Base-by-base conservation (phyloP, 2,797 vertebrate species). In the Zenarchopterus dispar region DNA sequence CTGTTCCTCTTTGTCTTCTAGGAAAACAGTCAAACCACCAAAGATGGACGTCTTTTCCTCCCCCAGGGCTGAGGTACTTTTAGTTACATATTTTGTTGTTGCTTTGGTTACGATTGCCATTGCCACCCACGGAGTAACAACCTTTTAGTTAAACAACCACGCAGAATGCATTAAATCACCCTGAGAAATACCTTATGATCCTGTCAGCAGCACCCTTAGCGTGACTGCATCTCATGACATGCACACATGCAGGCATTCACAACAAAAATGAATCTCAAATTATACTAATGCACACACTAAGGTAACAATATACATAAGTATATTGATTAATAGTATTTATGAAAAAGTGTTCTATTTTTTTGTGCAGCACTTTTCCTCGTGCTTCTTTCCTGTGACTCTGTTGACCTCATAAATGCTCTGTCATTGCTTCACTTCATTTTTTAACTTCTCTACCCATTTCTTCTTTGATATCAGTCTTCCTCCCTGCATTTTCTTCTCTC, bases 61-160 rank as follows among this genome's bases (percentile, higher is more conserved):
- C 41, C 93, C 93, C 50, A 88, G 93, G 77, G 93, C 93, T 3
- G 93, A 94, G 92, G 93, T 94, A 82, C 17, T 59, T 77, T 53
- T 33, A 54, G 33, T 50, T 47, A 15, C 41, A 19, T 24, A 6
- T 51, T 41, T 63, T 54, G 51, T 75, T 75, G 82, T 82, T 89
- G 76, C 80, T 73, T 57, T 81, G 87, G 88, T 84, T 86, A 86
- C 81, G n/a, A 23, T 85, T 58, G 58, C 64, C 76, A 73, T 39
- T 33, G 49, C 26, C 17, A 65, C 82, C 68, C 70, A 72, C 75
- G 61, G 23, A 69, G 57, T 4, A 76, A 59, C 49, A 68, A 57
- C 59, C 19, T 62, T 56, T 58, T n/a, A 57, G 66, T 77, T 61
- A 42, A 75, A 81, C 54, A 28, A 64, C 67, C 67, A 73, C 31